Percentiles rank a stretch among this genome's conserved stretches.
These are phyloP conservation scores for Limnodromus scolopaceus DNA, from an alignment of 2,797 vertebrate genomes.

Conservation along the genomic window DNA sequence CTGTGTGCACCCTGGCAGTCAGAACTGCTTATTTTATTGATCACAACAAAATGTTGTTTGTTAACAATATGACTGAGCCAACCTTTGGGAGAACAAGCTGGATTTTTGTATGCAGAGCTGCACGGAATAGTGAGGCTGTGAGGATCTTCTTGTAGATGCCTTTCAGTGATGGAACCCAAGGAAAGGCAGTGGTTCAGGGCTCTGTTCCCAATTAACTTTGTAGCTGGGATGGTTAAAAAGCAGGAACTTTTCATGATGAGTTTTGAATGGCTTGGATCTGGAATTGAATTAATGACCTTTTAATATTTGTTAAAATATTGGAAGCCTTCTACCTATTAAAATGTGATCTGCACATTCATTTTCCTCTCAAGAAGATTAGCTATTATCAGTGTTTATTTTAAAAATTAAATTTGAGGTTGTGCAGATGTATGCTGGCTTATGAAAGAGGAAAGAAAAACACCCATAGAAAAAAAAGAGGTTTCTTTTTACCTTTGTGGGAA, in stretches of 20 bases:
- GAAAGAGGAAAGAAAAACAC: neutral
- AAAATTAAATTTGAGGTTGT: neutral
- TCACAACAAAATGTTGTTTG: neutral
- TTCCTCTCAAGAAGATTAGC: neutral
- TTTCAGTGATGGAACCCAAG: neutral
- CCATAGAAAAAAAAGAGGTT: neutral
- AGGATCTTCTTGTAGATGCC: neutral
- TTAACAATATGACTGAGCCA: neutral
- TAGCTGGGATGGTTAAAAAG: neutral
- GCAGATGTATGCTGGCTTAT: neutral
- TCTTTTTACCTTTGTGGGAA: neutral
- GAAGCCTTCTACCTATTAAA: neutral
- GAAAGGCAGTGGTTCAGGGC: neutral
- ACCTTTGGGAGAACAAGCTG: neutral
- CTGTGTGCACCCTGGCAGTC: neutral
- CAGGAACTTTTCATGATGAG: neutral
- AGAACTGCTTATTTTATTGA: neutral
- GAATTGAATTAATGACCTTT: neutral
- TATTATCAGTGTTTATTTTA: neutral
- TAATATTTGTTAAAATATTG: neutral
- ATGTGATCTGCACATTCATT: neutral
- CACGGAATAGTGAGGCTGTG: accelerated
- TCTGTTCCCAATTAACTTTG: neutral
- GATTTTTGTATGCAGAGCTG: neutral
- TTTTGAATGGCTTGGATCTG: neutral